Evolutionary conservation across 2,888 invertebrate species (phyloP), one percentile per base, ranked within the genome.

Genomic region (Chirona hameri): DNA sequence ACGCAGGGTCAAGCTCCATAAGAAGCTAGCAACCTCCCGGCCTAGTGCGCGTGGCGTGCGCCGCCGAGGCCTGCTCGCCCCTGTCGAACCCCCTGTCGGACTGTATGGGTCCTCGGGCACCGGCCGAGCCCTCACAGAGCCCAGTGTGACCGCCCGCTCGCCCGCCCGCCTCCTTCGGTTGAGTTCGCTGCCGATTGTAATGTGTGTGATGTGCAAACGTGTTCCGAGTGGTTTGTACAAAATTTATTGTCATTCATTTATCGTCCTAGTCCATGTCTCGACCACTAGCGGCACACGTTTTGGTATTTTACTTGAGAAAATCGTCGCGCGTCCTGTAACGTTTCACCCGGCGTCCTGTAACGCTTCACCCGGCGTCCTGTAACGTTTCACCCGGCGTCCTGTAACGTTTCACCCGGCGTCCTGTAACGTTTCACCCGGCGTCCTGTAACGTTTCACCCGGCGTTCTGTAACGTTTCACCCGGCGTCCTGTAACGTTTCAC

Each of bases 211-310:
- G 76, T 76, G 46, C 46, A 76, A 76, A 76, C 46, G 18, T 46
- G n/a, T 15, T 76, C n/a, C 21, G 76, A 12, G 24, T 76, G 39
- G 76, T 76, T 80, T 80, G 48, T 80, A 48, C 55, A 52, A 80
- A 80, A 48, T 52, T 52, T 27, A 80, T 18, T 27, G 52, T 80
- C 79, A 55, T 80, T 80, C 48, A 48, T 48, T 80, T 80, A 52
- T 80, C 27, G 48, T 80, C 48, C 80, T 52, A 80, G 80, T 80
- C 80, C 80, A 46, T 76, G 76, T 76, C 39, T 76, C 39, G 18
- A 76, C 76, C 76, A 24, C 46, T 46, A 39, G 76, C 76, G 1
- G 46, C 39, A 46, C 76, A 10, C 52, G 1, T 39, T 76, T 76
- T 76, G 39, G 1, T 24, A 76, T 76, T 46, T 21, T 46, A 46